These are phyloP conservation scores for Amphiprion clarkii DNA, from an alignment of 2,797 vertebrate genomes.

Conservation along the genomic window DNA sequence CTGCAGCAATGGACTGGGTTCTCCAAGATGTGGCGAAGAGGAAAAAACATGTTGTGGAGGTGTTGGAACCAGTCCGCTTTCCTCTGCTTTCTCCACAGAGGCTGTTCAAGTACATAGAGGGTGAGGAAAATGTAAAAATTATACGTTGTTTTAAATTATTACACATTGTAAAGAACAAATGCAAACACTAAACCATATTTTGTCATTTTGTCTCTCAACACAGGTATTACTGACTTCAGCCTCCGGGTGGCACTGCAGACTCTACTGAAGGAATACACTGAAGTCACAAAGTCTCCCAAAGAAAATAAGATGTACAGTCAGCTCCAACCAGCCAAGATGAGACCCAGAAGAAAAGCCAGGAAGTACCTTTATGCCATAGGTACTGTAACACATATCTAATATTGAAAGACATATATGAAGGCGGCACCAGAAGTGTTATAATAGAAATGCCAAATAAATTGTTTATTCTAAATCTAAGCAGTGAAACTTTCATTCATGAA, in stretches of 20 bases:
- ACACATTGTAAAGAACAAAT: neutral
- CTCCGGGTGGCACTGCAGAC: slow-evolving; percentile 97
- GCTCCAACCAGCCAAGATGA: slow-evolving; percentile 91
- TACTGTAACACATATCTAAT: slow-evolving; percentile 65
- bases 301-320: slow-evolving; percentile 93
- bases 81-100: slow-evolving; percentile 94
- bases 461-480: neutral
- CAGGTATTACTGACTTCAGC: slow-evolving; percentile 96
- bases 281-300: slow-evolving; percentile 93
- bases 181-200: neutral
- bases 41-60: slow-evolving; percentile 94
- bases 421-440: neutral
- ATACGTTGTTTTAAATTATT: neutral
- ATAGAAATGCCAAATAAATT: neutral
- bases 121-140: slow-evolving; percentile 73
- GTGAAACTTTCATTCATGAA: neutral
- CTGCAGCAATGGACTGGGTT: slow-evolving; percentile 95
- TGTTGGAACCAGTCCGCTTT: slow-evolving; percentile 95
- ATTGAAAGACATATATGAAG: neutral
- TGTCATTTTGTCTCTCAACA: slow-evolving; percentile 6
- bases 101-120: slow-evolving; percentile 96
- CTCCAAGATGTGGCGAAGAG: slow-evolving; percentile 91
- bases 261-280: slow-evolving; percentile 96
- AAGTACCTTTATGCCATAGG: slow-evolving; percentile 98
- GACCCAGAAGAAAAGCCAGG: slow-evolving; percentile 95